These are phyloP conservation scores for Suricata suricatta DNA, from an alignment of 2,113 vertebrate species.

Conservation along the genomic window DNA sequence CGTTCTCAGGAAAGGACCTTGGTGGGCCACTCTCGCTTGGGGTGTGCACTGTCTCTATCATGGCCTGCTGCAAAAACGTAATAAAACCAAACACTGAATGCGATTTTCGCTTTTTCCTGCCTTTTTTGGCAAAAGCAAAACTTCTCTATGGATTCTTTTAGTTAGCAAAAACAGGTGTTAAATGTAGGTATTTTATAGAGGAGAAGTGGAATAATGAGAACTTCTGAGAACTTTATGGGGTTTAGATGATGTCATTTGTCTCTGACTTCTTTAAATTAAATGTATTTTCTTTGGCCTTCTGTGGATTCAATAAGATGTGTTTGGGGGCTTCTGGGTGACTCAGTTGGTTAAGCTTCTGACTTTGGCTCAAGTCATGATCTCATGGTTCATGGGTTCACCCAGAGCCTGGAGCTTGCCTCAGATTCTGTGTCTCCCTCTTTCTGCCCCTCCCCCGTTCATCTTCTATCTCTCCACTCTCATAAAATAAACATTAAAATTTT, in stretches of 20 bases:
- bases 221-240: neutral
- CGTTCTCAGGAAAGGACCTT: neutral
- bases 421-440: too few species aligned
- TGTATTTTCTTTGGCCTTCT: neutral
- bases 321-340: neutral
- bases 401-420: too few species aligned
- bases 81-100: neutral
- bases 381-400: too few species aligned
- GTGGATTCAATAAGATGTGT: neutral
- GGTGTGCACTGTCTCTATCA: neutral
- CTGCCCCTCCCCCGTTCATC: too few species aligned
- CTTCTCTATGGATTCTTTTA: neutral
- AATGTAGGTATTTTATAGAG: neutral
- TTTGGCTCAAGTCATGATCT: too few species aligned
- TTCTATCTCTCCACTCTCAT: too few species aligned
- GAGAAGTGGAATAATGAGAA: neutral
- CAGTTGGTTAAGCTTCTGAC: too few species aligned
- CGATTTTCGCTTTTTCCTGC: neutral
- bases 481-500: too few species aligned
- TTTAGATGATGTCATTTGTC: neutral
- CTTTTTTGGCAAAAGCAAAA: neutral
- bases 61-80: neutral
- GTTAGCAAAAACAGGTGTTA: neutral
- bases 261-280: neutral
- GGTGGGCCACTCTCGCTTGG: neutral